Conservation (phyloP, 2,113 vertebrate genomes). For the Cololabis saira region DNA sequence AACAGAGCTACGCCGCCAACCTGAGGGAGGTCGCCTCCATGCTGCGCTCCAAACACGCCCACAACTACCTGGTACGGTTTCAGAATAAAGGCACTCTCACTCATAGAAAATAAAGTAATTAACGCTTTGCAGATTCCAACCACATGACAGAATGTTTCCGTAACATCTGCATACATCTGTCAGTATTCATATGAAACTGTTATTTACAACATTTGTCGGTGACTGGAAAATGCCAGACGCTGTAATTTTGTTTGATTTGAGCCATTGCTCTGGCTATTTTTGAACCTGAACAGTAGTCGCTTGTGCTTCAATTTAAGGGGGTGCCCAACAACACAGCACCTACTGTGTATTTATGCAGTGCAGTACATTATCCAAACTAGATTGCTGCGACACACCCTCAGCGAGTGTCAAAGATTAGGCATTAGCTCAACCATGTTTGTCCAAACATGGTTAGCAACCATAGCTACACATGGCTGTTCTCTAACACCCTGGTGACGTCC, state of each 20-base stretch:
- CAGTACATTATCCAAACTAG: too few relatives aligned
- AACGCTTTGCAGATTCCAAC: background rate
- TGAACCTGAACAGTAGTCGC: background rate
- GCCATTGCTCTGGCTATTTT: background rate
- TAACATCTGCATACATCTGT: background rate
- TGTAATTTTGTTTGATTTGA: background rate
- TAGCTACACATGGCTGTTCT: too few relatives aligned
- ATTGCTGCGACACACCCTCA: too few relatives aligned
- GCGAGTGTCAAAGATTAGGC: too few relatives aligned
- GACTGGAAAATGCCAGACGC: background rate
- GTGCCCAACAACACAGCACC: too few relatives aligned
- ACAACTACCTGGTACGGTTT: constrained; percentile 90
- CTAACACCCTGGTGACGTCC: too few relatives aligned
- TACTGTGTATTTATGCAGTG: too few relatives aligned
- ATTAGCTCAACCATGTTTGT: too few relatives aligned
- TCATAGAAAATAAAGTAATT: background rate
- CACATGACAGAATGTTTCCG: background rate
- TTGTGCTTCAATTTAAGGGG: too few relatives aligned
- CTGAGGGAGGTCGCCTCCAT: constrained; percentile 95
- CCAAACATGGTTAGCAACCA: too few relatives aligned
- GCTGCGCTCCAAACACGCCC: constrained; percentile 95
- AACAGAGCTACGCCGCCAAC: constrained; percentile 90
- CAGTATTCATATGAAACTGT: background rate
- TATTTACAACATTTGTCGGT: background rate
- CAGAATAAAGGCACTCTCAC: background rate